Evolutionary conservation across 2,797 vertebrate species (phyloP).

Genomic region (Decapterus maruadsi): DNA sequence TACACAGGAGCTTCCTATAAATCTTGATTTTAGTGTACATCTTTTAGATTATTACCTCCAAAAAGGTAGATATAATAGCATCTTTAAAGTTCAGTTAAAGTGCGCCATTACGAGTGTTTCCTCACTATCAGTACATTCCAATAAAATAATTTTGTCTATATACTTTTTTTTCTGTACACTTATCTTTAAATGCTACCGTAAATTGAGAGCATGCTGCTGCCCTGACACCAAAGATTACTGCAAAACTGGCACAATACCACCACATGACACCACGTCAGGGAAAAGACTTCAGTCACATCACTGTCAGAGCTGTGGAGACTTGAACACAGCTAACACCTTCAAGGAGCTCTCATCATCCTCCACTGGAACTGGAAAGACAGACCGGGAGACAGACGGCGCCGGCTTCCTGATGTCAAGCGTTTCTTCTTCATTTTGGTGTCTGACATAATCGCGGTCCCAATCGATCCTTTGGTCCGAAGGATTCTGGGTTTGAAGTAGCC

Average conservation of each 20-base stretch:
- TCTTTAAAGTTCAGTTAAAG: conserved; percentile 56
- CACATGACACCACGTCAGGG: conserved; percentile 79
- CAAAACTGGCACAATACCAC: conserved; percentile 81
- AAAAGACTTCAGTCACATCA: conserved; percentile 66
- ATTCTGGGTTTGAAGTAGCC: conserved; percentile 50
- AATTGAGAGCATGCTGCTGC: conserved; percentile 76
- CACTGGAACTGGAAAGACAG: conserved; percentile 26
- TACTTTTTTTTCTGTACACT: conserved; percentile 68
- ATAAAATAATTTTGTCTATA: conserved; percentile 57
- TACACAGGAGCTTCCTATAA: conserved; percentile 72
- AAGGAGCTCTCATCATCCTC: conserved; percentile 39
- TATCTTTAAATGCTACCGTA: conserved; percentile 82
- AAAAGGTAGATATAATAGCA: conserved; percentile 50
- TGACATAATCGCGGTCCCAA: conserved; percentile 42
- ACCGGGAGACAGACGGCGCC: conserved; percentile 38
- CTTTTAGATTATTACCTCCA: conserved; percentile 44
- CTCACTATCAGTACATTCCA: conserved; percentile 43
- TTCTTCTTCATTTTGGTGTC: conserved; percentile 46
- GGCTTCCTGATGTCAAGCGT: conserved; percentile 14
- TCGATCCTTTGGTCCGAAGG: conserved; percentile 42
- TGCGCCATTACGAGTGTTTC: conserved; percentile 30
- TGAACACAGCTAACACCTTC: conserved; percentile 30
- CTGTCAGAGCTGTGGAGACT: conserved; percentile 59
- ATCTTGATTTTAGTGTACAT: conserved; percentile 42
- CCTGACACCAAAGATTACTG: conserved; percentile 78